Evolutionary conservation across 2,888 invertebrate genomes (phyloP).

Genomic region (Mimumesa dahlbomi): DNA sequence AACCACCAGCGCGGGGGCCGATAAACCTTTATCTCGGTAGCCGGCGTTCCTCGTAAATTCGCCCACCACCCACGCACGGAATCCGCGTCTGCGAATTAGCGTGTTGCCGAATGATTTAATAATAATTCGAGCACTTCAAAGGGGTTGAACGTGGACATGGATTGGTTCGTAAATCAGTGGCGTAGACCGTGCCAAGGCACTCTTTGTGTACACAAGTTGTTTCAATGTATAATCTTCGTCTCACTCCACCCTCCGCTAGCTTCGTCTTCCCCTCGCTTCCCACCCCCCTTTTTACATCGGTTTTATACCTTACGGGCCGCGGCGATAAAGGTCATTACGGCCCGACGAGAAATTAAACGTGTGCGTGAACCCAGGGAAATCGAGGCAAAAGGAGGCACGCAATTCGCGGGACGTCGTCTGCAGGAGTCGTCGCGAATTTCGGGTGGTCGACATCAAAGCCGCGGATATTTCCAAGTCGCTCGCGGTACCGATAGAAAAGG

Average conservation of each 20-base stretch:
- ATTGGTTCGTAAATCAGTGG: conserved; percentile 35
- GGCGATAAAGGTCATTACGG: conserved; percentile 21
- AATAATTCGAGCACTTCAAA: conserved; percentile 41
- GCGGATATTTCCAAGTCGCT: too few species aligned
- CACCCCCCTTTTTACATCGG: conserved; percentile 13
- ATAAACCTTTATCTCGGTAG: conserved; percentile 33
- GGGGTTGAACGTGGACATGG: conserved; percentile 8
- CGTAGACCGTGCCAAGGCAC: neutral
- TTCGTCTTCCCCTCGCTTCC: too few species aligned
- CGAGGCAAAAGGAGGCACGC: too few species aligned
- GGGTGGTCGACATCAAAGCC: too few species aligned
- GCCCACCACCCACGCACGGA: conserved; percentile 1
- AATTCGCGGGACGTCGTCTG: neutral
- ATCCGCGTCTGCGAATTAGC: conserved; percentile 22
- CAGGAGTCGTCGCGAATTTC: too few species aligned
- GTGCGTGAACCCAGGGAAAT: neutral
- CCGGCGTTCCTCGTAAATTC: conserved; percentile 24
- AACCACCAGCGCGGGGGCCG: conserved; percentile 9
- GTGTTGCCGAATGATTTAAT: conserved; percentile 38
- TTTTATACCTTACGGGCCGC: conserved; percentile 23
- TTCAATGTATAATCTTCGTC: conserved; percentile 2
- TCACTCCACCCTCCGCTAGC: too few species aligned
- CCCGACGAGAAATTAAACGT: conserved; percentile 8
- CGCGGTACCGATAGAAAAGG: too few species aligned
- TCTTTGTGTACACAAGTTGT: conserved; percentile 11